Evolutionary conservation across 2,113 vertebrate species (phyloP).

Genomic region (Candoia aspera): DNA sequence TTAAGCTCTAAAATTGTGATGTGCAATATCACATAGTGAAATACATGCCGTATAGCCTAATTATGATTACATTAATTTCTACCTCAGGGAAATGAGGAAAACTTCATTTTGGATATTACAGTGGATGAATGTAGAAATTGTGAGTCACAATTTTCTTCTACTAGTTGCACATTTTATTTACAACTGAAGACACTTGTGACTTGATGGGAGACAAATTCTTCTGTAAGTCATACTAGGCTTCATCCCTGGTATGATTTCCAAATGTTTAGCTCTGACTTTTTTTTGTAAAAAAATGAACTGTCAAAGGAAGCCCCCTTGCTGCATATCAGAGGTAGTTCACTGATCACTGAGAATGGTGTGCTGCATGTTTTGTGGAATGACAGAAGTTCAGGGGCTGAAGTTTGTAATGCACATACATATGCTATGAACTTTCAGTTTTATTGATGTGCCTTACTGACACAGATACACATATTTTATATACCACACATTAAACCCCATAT

Average conservation of each 20-base stretch:
- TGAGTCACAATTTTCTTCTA: not conserved
- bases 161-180: not conserved
- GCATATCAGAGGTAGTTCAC: not conserved
- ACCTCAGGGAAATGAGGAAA: not conserved
- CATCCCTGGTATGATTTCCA: not conserved
- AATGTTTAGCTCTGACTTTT: not conserved
- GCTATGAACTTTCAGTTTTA: not conserved
- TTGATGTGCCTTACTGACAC: slow-evolving; percentile 22
- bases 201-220: not conserved
- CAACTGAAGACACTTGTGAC: not conserved
- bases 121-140: not conserved
- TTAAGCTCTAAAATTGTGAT: not conserved
- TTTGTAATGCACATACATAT: not conserved
- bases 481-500: not conserved
- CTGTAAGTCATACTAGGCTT: not conserved
- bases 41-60: too few relatives aligned
- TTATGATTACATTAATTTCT: not conserved
- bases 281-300: not conserved
- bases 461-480: slow-evolving; percentile 9
- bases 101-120: not conserved
- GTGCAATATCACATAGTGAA: not conserved
- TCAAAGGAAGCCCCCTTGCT: not conserved
- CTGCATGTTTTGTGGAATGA: not conserved
- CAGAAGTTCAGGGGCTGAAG: not conserved
- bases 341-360: not conserved